Evolutionary conservation across 2,797 vertebrate genomes (phyloP).

Genomic region (Heteromormyrus szaboi): DNA sequence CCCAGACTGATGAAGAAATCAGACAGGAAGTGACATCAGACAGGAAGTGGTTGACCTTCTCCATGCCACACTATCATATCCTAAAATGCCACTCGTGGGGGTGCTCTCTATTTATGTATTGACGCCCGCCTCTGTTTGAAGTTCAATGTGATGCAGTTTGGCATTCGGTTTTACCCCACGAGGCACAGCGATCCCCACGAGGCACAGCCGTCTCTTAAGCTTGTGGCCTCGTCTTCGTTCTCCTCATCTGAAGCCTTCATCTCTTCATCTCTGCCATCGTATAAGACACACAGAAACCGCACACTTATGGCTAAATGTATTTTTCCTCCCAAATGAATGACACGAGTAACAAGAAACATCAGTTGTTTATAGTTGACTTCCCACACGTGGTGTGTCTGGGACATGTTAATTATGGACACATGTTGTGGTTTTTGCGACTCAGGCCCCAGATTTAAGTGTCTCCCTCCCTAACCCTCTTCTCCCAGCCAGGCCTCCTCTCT

Average conservation of each 20-base stretch:
- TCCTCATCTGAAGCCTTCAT: background rate
- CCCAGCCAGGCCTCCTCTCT: background rate
- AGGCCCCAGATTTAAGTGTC: background rate
- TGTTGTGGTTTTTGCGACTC: background rate
- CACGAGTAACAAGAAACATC: background rate
- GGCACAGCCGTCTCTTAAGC: background rate
- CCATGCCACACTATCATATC: background rate
- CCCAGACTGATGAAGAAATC: background rate
- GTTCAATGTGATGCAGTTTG: background rate
- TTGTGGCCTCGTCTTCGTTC: background rate
- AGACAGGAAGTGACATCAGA: background rate
- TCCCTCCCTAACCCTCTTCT: background rate
- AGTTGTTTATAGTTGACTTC: background rate
- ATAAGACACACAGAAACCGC: background rate
- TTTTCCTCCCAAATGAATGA: background rate
- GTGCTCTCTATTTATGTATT: background rate
- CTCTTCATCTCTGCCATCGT: background rate
- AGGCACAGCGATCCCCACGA: background rate
- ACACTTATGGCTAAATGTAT: background rate
- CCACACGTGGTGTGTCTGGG: background rate
- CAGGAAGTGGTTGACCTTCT: background rate
- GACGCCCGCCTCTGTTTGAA: background rate
- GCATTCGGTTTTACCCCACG: background rate
- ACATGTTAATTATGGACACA: background rate
- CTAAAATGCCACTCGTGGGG: background rate